Evolutionary conservation across 2,113 vertebrate species (phyloP).

Genomic region (Lipophrys pholis): DNA sequence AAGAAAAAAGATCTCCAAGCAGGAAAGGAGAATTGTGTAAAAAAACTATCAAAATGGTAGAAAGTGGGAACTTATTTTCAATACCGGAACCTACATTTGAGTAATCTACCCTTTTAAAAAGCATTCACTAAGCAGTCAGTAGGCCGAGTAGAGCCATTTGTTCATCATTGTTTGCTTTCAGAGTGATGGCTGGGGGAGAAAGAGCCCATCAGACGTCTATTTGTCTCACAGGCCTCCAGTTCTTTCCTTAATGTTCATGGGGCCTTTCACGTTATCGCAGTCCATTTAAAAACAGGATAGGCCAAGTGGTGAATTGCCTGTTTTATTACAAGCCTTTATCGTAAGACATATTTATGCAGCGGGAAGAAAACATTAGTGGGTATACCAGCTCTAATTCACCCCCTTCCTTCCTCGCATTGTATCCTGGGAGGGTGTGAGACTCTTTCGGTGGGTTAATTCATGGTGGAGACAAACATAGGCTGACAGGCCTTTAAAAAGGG

Average conservation of each 20-base stretch:
- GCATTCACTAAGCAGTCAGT: slow-evolving; percentile 48
- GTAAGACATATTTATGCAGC: slow-evolving; percentile 76
- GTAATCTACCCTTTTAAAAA: slow-evolving; percentile 26
- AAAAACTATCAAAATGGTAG: background rate
- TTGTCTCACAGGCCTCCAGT: slow-evolving; percentile 10
- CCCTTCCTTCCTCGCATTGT: slow-evolving; percentile 79
- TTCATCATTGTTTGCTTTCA: slow-evolving; percentile 44
- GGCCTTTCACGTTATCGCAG: slow-evolving; percentile 45
- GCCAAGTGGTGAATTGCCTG: slow-evolving; percentile 46
- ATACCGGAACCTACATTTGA: background rate
- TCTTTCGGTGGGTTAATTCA: slow-evolving; percentile 70
- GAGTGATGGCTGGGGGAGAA: slow-evolving; percentile 17
- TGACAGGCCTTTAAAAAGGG: slow-evolving; percentile 68
- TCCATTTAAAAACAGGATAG: slow-evolving; percentile 55
- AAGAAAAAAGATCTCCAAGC: too few species aligned
- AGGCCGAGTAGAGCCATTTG: slow-evolving; percentile 46
- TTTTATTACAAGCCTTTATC: slow-evolving; percentile 69
- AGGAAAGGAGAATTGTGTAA: background rate
- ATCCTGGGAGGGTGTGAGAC: slow-evolving; percentile 66
- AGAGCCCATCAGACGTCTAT: background rate
- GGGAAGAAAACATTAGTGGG: slow-evolving; percentile 63
- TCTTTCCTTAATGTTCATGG: slow-evolving; percentile 35
- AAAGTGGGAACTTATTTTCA: background rate
- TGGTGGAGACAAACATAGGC: slow-evolving; percentile 66
- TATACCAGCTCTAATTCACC: slow-evolving; percentile 54